These are phyloP conservation scores for Pleuronectes platessa DNA, from an alignment of 2,113 vertebrate species.

Conservation along the genomic window DNA sequence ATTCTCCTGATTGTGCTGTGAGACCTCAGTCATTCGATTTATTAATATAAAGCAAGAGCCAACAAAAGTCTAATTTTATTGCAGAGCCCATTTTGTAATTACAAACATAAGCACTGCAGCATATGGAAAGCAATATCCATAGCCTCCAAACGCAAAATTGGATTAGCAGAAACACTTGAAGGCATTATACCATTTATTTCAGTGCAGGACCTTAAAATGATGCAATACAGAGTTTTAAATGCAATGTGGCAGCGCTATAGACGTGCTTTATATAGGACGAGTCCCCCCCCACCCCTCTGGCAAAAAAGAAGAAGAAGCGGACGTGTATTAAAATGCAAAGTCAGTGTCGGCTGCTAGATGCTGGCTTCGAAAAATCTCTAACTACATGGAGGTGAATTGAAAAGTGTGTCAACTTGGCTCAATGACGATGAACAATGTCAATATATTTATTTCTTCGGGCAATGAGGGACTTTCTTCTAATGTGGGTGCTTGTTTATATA, in stretches of 20 bases:
- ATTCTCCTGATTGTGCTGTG: neutral
- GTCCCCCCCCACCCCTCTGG: neutral
- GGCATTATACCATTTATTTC: constrained; percentile 32
- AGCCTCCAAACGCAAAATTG: constrained; percentile 16
- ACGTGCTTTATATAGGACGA: neutral
- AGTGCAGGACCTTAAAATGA: constrained; percentile 20
- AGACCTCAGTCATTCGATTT: constrained; percentile 17
- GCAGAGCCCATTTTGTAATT: constrained; percentile 6
- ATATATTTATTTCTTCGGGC: neutral
- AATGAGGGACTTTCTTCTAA: neutral
- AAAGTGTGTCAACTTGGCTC: neutral
- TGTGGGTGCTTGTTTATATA: neutral
- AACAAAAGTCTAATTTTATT: constrained; percentile 24
- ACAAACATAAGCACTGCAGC: constrained; percentile 18
- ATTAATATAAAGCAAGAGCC: constrained; percentile 22
- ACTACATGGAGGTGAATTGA: neutral
- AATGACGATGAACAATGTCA: neutral
- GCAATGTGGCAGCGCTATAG: neutral
- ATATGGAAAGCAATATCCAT: constrained; percentile 11
- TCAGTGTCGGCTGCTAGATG: neutral
- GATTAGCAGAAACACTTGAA: constrained; percentile 36
- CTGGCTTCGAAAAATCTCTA: neutral
- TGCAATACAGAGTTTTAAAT: constrained; percentile 19
- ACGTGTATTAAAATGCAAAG: neutral
- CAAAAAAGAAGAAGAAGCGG: neutral